phyloP scores from a whole-genome alignment of 2,797 vertebrate species.

The Coreius guichenoti region DNA sequence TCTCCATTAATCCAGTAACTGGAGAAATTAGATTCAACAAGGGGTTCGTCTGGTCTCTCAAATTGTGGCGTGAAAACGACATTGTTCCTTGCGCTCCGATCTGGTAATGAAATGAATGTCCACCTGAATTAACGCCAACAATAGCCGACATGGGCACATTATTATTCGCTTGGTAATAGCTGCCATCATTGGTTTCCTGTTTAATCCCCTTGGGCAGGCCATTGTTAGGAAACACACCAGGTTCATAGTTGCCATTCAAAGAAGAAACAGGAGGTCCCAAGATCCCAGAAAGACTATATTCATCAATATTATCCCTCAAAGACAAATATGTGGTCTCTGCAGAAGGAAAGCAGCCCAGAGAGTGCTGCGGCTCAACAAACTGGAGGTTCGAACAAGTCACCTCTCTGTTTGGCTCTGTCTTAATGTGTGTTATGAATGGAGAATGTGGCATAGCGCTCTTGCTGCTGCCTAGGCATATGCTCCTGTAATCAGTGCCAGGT shows the following conservation, averaged over 20 bases:
- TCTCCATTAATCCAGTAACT: slow-evolving; percentile 92
- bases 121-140: slow-evolving; percentile 97
- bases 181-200: slow-evolving; percentile 92
- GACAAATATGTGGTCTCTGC: slow-evolving; percentile 96
- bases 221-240: slow-evolving; percentile 88
- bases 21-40: slow-evolving; percentile 96
- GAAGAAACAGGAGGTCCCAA: slow-evolving; percentile 94
- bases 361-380: slow-evolving; percentile 83
- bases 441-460: slow-evolving; percentile 82
- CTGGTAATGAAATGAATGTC: slow-evolving; percentile 99
- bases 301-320: slow-evolving; percentile 98
- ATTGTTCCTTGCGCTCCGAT: slow-evolving; percentile 98
- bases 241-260: slow-evolving; percentile 90
- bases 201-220: slow-evolving; percentile 92
- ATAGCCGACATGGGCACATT: slow-evolving; percentile 92
- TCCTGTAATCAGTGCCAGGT: slow-evolving; percentile 90
- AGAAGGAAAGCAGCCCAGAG: slow-evolving; percentile 88
- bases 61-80: slow-evolving; percentile 91
- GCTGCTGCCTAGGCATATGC: slow-evolving; percentile 87
- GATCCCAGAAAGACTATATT: slow-evolving; percentile 97
- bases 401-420: slow-evolving; percentile 91
- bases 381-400: slow-evolving; percentile 90
- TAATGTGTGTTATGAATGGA: slow-evolving; percentile 90
- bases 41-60: slow-evolving; percentile 93
- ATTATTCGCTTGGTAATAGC: slow-evolving; percentile 94